Evolutionary conservation across 2,888 invertebrate genomes (phyloP), one percentile per base, ranked within the genome.

Genomic region (Alloplasta piceator): DNA sequence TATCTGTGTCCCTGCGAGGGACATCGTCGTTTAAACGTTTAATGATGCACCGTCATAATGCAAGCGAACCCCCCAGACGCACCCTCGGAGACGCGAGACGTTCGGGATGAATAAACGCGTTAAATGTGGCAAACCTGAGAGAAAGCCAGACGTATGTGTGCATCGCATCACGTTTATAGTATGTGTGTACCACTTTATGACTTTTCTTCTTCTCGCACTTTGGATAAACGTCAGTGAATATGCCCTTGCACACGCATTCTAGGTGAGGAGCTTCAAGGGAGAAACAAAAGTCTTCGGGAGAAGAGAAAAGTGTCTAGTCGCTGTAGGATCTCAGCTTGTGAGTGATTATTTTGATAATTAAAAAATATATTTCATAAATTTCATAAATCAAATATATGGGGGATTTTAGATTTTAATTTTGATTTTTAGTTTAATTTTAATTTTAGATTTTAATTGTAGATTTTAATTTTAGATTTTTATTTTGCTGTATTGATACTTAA

Each of bases 21-120:
- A 64, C 64, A 36, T 60, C 66, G 43, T 36, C 72, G 79, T 79
- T 68, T 72, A 73, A 79, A 68, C 72, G 72, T 82, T 79, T 63
- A 78, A 80, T 73, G 76, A 61, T 61, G 60, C 14, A 41, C 41
- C 68, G 60, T 67, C 12, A 74, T 78, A 71, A 77, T 78, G 71
- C 74, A 75, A 39, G 26, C 3, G 26, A 26, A 26, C 14, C 70
- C 39, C 39, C 67, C 52, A 66, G 60, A 71, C 68, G 60, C 12
- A 52, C 14, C 7, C 26, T 9, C 14, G 52, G 55, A 39, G 36
- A 58, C 43, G 5, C 7, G 74, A 66, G 72, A 73, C 55, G 77
- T 78, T 71, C 26, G 26, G 66, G 61, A 48, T 71, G 64, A 77
- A 70, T 71, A 74, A 77, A 74, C 60, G 26, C 26, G 66, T 56